These are phyloP conservation scores for Popillia japonica DNA, from an alignment of 1,140 invertebrate species.

Conservation along the genomic window DNA sequence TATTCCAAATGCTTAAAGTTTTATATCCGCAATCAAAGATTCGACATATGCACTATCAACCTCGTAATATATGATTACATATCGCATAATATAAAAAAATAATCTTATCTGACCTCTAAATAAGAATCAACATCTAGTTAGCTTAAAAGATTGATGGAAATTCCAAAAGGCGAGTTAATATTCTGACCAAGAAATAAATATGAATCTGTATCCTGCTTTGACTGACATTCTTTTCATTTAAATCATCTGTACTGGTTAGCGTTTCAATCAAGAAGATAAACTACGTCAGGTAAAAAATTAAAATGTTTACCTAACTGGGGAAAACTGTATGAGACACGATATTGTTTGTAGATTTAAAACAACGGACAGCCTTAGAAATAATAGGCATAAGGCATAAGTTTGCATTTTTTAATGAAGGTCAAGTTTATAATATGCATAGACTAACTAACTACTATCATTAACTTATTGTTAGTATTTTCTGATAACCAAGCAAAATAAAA, in stretches of 20 bases:
- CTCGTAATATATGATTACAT: too few species aligned
- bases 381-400: neutral
- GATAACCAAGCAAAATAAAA: too few species aligned
- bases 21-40: too few species aligned
- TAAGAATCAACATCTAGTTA: neutral
- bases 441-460: too few species aligned
- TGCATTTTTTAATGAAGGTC: neutral
- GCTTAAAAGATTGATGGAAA: conserved; percentile 1
- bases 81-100: too few species aligned
- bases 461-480: too few species aligned
- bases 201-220: neutral
- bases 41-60: too few species aligned
- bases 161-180: neutral
- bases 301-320: conserved; percentile 16
- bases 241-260: neutral
- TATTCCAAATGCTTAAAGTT: neutral
- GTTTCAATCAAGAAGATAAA: neutral
- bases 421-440: neutral
- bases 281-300: neutral
- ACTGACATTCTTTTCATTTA: conserved; percentile 24
- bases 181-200: conserved; percentile 6
- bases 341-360: neutral
- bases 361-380: neutral
- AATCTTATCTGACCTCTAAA: neutral
- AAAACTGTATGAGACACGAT: conserved; percentile 16